Evolutionary conservation across 2,888 invertebrate species (phyloP), one percentile per base, ranked within the genome.

Genomic region (Drosophila anomalipes): DNA sequence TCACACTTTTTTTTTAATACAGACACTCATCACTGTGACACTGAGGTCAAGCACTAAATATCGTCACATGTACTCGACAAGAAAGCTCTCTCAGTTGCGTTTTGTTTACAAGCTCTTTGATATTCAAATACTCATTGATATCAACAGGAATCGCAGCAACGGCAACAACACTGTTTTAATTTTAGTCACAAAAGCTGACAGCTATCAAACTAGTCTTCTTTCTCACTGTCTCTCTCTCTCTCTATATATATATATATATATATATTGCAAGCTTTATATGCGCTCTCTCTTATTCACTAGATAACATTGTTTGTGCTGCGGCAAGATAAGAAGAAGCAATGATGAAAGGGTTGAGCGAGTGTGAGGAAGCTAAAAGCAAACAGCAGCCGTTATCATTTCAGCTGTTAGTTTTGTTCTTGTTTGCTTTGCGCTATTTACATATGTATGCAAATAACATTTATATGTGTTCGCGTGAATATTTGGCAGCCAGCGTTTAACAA

Each of bases 101-200:
- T 71, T 88, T 88, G 89, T 89, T 90, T 90, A 88, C 70, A 71
- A 74, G 64, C 81, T 86, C 86, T 86, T 82, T 74, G 77, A 79
- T 86, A 71, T 73, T 74, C 52, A 67, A 75, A 75, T 54, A 57
- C 54, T 51, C 51, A 70, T 52, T 52, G 52, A 44, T 32, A 22
- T 32, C 59, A 49, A 54, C 39, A 62, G 33, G 63, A 71, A 49
- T 30, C 51, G 35, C 57, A 47, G 35, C 57, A 39, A 57, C 26
- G 33, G 49, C 60, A 64, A 51, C 39, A 26, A 56, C 39, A 16
- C 37, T 41, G 64, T 59, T 72, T 73, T 84, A 64, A 85, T 74
- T 77, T 78, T 83, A 86, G 74, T 73, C 68, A 59, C 56, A 74
- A 66, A 71, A 35, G 58, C 68, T 67, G 56, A 44, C 64, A 77